These are phyloP conservation scores for Hapalemur alaotrensis DNA, from an alignment of 2,797 vertebrate genomes.

Conservation along the genomic window DNA sequence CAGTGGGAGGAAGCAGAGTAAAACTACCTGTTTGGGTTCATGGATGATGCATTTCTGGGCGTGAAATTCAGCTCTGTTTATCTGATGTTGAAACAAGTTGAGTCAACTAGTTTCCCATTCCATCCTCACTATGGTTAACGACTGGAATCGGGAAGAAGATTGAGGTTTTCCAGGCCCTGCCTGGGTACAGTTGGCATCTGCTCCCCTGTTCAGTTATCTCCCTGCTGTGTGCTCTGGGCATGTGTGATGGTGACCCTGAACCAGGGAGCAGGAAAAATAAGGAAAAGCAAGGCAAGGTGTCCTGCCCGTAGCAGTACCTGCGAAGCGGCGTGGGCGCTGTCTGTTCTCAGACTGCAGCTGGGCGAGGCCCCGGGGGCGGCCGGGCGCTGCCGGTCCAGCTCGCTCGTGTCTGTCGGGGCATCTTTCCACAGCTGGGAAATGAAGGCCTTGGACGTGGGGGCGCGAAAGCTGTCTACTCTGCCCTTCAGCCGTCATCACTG, in stretches of 20 bases:
- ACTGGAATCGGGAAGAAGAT: background rate
- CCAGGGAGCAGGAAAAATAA: background rate
- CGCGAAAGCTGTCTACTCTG: background rate
- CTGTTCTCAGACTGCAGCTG: background rate
- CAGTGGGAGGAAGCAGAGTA: background rate
- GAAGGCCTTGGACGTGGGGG: background rate
- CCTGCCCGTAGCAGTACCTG: rapidly evolving
- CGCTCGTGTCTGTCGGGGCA: background rate
- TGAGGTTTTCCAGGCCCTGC: background rate
- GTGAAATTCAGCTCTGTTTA: background rate
- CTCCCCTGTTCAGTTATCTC: background rate
- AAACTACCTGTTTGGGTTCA: background rate
- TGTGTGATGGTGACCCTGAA: background rate
- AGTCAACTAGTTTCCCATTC: background rate
- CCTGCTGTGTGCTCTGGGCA: background rate
- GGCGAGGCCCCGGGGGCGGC: rapidly evolving
- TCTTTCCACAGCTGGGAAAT: background rate
- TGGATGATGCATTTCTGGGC: background rate
- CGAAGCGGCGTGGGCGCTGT: background rate
- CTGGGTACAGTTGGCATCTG: background rate
- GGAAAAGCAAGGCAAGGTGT: background rate
- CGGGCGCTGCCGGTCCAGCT: background rate
- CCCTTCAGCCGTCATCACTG: background rate
- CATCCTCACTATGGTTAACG: background rate
- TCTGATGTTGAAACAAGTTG: background rate